Percentiles rank a stretch among this genome's conserved stretches.
These are phyloP conservation scores for Pyrgus malvae DNA, from an alignment of 2,888 invertebrate genomes.

Conservation along the genomic window DNA sequence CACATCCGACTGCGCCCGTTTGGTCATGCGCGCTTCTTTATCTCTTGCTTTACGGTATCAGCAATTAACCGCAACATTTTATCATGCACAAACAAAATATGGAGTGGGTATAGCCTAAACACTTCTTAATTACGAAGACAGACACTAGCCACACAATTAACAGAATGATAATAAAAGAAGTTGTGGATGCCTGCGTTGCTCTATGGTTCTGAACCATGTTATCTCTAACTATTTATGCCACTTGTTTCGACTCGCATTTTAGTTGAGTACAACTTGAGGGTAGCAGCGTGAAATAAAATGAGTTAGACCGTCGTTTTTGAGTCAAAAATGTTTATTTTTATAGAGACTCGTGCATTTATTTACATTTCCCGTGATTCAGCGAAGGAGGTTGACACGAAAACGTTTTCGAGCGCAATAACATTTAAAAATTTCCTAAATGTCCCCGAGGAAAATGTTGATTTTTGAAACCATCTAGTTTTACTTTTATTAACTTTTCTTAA, in stretches of 20 bases:
- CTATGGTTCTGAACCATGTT: neutral
- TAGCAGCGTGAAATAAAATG: conserved; percentile 7
- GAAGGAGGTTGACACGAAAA: conserved; percentile 19
- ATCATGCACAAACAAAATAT: too few species aligned
- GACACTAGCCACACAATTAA: too few species aligned
- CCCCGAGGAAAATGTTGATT: conserved; percentile 7
- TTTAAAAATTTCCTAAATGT: conserved; percentile 24
- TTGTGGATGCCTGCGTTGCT: too few species aligned
- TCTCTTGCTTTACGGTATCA: too few species aligned
- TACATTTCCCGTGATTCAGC: conserved; percentile 10
- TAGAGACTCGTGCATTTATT: conserved; percentile 11
- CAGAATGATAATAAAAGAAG: too few species aligned
- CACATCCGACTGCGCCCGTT: too few species aligned
- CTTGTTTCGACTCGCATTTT: conserved; percentile 2
- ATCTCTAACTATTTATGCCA: conserved; percentile 4
- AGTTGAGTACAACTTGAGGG: neutral
- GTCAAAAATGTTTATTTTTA: conserved; percentile 15
- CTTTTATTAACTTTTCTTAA: neutral
- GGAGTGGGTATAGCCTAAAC: too few species aligned
- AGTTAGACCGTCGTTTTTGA: conserved; percentile 8
- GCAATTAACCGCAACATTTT: too few species aligned
- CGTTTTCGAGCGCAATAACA: conserved; percentile 15
- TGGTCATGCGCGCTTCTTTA: too few species aligned
- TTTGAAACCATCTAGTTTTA: conserved; percentile 4
- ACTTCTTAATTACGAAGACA: too few species aligned